Evolutionary conservation across 2,113 vertebrate genomes (phyloP).

Genomic region (Murina feae): DNA sequence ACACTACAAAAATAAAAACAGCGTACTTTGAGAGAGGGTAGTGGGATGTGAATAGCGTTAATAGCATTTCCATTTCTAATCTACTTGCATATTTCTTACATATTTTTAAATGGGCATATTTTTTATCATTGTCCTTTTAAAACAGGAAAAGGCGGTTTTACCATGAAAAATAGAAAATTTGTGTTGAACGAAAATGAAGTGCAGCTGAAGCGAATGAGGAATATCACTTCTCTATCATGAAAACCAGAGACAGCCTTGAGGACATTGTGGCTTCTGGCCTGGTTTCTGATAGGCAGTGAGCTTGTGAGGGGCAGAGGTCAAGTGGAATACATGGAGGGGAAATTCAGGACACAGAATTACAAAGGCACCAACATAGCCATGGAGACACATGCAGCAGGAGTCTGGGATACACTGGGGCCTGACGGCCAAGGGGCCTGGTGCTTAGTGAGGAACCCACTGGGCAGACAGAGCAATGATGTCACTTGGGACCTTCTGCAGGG

Average conservation of each 20-base stretch:
- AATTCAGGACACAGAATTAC: neutral
- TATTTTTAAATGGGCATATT: neutral
- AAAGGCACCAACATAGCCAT: neutral
- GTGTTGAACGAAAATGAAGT: neutral
- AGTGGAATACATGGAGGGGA: neutral
- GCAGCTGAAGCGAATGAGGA: neutral
- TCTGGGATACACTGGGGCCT: neutral
- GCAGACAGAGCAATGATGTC: neutral
- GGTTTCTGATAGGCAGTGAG: neutral
- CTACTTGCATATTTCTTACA: neutral
- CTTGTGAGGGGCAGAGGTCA: neutral
- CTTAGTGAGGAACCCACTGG: neutral
- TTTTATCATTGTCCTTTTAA: neutral
- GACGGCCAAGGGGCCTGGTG: rapidly evolving
- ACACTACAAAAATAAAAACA: neutral
- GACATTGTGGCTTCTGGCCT: neutral
- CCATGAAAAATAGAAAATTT: neutral
- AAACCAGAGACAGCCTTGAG: neutral
- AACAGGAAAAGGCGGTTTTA: neutral
- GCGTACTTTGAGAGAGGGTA: neutral
- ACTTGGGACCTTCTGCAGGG: neutral
- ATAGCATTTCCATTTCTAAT: neutral
- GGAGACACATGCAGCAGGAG: neutral
- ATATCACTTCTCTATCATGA: neutral
- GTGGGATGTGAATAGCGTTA: neutral